phyloP scores from a whole-genome alignment of 2,113 vertebrate genomes.

The Meles meles region DNA sequence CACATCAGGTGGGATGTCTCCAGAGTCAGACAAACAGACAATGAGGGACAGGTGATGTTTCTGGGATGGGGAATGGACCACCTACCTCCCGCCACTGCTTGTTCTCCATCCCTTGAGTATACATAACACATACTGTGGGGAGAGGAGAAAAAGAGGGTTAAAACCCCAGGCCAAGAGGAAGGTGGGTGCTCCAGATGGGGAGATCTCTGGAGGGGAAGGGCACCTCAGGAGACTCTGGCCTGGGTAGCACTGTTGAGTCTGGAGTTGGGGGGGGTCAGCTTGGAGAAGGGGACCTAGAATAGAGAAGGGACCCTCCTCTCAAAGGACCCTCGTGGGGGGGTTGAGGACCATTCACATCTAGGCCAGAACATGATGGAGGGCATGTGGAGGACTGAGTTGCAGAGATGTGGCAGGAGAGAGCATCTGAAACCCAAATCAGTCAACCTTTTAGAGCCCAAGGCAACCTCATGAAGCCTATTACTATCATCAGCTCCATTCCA shows the following conservation, averaged over 20 bases:
- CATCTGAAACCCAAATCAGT: not conserved
- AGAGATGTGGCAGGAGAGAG: not conserved
- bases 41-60: not conserved
- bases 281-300: not conserved
- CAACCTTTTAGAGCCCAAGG: not conserved
- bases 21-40: not conserved
- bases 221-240: not conserved
- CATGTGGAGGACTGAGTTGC: not conserved
- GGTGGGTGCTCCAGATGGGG: too few species aligned
- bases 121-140: conserved; percentile 92
- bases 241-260: not conserved
- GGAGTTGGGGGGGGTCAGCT: not conserved
- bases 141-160: conserved; percentile 33
- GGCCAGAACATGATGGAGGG: not conserved
- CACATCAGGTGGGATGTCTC: not conserved
- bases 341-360: fast-evolving
- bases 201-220: too few species aligned
- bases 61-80: not conserved
- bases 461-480: not conserved
- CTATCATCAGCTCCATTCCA: not conserved
- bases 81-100: conserved; percentile 95
- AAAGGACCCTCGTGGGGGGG: not conserved
- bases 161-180: not conserved
- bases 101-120: conserved; percentile 92
- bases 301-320: too few species aligned